These are phyloP conservation scores for Callipepla californica DNA, from an alignment of 2,113 vertebrate genomes.

Conservation along the genomic window DNA sequence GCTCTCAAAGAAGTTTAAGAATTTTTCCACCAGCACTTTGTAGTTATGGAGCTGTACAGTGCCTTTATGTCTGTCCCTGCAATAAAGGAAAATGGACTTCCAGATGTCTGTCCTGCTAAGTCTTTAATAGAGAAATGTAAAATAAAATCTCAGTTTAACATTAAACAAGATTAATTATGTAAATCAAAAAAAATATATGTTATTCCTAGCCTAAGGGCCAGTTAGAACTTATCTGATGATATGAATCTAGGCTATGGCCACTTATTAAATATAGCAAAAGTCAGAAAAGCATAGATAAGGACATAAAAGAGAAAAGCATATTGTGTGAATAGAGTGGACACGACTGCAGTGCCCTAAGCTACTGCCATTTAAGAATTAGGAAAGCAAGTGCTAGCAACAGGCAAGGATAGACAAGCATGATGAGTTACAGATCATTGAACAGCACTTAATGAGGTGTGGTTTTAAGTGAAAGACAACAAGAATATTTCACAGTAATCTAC, in stretches of 20 bases:
- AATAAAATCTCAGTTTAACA: not conserved
- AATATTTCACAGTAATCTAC: not conserved
- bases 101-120: accelerated
- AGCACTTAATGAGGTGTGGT: not conserved
- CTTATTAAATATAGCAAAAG: not conserved
- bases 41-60: not conserved
- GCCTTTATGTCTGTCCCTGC: not conserved
- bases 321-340: not conserved
- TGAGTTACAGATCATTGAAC: not conserved
- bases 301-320: accelerated
- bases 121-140: not conserved
- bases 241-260: not conserved
- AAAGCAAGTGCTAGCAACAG: not conserved
- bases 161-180: not conserved
- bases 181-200: not conserved
- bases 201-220: not conserved
- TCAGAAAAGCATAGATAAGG: not conserved
- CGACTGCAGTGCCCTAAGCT: not conserved
- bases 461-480: not conserved
- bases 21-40: not conserved
- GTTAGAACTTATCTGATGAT: not conserved
- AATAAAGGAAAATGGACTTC: not conserved
- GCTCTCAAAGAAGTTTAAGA: not conserved
- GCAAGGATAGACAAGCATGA: not conserved
- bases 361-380: not conserved